These are phyloP conservation scores for Gymnothorax javanicus DNA, from an alignment of 2,797 vertebrate genomes.

Conservation along the genomic window DNA sequence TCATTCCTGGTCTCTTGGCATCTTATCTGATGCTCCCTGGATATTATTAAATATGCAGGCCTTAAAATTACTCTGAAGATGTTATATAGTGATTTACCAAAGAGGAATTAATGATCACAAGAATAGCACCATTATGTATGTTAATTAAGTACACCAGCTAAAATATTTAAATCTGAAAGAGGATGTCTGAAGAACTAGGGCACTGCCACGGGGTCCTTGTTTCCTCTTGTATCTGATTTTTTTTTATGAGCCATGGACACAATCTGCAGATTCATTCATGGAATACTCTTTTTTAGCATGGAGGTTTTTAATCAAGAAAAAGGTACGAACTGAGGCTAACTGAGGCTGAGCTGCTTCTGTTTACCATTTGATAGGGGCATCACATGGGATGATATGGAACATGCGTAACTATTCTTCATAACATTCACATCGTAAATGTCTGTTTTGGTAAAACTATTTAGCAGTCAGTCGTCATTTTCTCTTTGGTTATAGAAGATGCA, in stretches of 20 bases:
- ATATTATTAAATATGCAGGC: slow-evolving; percentile 54
- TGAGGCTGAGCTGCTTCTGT: slow-evolving; percentile 5
- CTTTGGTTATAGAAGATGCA: neutral
- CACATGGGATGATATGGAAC: neutral
- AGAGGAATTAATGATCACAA: slow-evolving; percentile 62
- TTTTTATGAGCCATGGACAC: slow-evolving; percentile 32
- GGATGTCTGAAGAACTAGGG: slow-evolving; percentile 57
- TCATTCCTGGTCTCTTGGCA: slow-evolving; percentile 9
- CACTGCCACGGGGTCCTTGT: slow-evolving; percentile 47
- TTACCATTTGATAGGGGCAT: neutral
- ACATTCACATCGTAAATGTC: slow-evolving; percentile 10
- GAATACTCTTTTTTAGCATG: slow-evolving; percentile 26
- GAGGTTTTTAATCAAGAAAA: slow-evolving; percentile 17
- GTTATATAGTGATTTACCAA: slow-evolving; percentile 45
- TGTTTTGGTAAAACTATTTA: slow-evolving; percentile 14
- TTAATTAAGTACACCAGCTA: slow-evolving; percentile 58
- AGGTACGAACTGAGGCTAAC: neutral
- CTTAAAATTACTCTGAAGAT: slow-evolving; percentile 51
- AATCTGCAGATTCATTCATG: slow-evolving; percentile 35
- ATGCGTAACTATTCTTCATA: neutral
- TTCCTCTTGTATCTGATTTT: slow-evolving; percentile 26
- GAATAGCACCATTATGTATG: slow-evolving; percentile 56
- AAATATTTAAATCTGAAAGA: slow-evolving; percentile 65
- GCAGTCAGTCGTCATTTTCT: neutral
- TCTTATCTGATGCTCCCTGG: slow-evolving; percentile 18